Evolutionary conservation across 2,888 invertebrate genomes (phyloP).

Genomic region (Uropetala carovei): DNA sequence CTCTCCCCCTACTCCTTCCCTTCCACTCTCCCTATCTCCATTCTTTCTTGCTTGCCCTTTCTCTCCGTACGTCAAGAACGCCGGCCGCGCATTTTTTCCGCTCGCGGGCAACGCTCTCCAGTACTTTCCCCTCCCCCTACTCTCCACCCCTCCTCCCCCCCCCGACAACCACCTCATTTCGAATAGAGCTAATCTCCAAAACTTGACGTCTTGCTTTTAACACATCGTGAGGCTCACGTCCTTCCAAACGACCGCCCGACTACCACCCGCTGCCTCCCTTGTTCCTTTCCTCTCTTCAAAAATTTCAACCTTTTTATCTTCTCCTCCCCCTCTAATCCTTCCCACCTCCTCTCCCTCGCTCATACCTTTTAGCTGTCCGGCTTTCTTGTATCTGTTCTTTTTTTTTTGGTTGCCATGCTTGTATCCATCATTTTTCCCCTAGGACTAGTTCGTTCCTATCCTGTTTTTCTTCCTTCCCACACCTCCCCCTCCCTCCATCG

Average conservation of each 20-base stretch:
- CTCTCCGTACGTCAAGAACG: neutral
- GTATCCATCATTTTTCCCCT: conserved; percentile 6
- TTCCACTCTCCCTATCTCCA: neutral
- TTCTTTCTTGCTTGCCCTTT: no score
- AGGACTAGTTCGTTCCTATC: neutral
- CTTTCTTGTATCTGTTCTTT: conserved; percentile 1
- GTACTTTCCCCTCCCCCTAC: neutral
- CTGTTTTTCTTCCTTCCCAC: neutral
- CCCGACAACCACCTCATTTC: neutral
- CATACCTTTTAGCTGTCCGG: conserved; percentile 15
- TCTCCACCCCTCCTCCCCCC: neutral
- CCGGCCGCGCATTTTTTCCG: neutral
- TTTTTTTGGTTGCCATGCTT: neutral
- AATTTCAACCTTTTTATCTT: conserved; percentile 25
- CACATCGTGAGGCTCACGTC: conserved; percentile 54
- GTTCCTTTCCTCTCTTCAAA: neutral
- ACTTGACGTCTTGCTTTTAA: conserved; percentile 62
- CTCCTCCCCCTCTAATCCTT: neutral
- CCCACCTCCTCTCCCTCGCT: neutral
- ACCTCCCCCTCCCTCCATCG: neutral
- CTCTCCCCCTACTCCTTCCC: neutral
- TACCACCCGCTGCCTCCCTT: conserved; percentile 43
- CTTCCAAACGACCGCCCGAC: conserved; percentile 47
- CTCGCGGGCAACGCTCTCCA: neutral
- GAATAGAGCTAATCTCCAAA: conserved; percentile 56